These are phyloP conservation scores for Chydorus sphaericus DNA, from an alignment of 2,888 invertebrate genomes.

Conservation along the genomic window DNA sequence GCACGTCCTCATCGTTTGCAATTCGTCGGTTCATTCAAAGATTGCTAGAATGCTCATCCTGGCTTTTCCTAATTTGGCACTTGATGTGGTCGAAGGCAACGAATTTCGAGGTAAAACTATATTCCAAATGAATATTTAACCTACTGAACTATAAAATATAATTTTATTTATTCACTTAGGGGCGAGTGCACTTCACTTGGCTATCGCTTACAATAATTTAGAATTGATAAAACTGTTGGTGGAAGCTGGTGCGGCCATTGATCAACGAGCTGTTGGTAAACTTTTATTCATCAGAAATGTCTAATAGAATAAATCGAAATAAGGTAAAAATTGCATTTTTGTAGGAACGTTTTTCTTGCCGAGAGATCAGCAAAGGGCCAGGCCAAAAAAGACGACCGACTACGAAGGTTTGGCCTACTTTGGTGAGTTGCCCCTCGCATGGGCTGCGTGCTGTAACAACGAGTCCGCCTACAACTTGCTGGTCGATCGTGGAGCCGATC, in stretches of 20 bases:
- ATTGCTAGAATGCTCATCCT: conserved; percentile 78
- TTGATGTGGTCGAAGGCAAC: conserved; percentile 93
- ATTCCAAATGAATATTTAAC: neutral
- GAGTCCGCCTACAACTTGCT: conserved; percentile 93
- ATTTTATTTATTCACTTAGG: conserved; percentile 34
- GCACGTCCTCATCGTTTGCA: conserved; percentile 88
- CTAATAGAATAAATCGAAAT: neutral
- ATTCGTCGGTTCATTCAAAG: conserved; percentile 64
- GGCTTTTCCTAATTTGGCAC: conserved; percentile 74
- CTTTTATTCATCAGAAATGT: conserved; percentile 3
- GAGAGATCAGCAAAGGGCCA: conserved; percentile 72
- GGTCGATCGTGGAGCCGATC: conserved; percentile 81
- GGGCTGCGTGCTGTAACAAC: conserved; percentile 94
- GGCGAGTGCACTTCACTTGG: conserved; percentile 85
- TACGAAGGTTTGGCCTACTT: conserved; percentile 94
- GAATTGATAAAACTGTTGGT: conserved; percentile 86
- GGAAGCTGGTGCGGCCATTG: conserved; percentile 79
- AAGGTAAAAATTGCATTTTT: neutral
- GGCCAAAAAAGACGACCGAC: conserved; percentile 67
- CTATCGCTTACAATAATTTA: conserved; percentile 92
- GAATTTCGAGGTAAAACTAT: conserved; percentile 41
- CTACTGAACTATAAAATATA: conserved; percentile 2
- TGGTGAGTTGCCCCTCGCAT: conserved; percentile 91
- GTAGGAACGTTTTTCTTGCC: conserved; percentile 83
- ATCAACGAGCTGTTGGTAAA: conserved; percentile 77